Evolutionary conservation across 2,113 vertebrate species (phyloP).

Genomic region (Megaleporinus macrocephalus): DNA sequence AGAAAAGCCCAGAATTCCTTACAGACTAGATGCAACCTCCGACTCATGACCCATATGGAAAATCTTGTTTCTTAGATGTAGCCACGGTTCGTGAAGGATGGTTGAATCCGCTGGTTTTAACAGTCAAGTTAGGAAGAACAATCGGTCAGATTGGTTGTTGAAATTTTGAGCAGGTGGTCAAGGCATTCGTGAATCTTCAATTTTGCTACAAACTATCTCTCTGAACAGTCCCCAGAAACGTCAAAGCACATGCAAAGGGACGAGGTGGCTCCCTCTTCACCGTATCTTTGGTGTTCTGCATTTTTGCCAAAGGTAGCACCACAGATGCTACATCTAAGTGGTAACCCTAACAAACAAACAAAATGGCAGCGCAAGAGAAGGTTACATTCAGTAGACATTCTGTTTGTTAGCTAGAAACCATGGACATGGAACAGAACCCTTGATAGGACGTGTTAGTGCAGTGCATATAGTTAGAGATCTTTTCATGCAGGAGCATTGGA

Average conservation of each 20-base stretch:
- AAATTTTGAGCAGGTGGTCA: constrained; percentile 3
- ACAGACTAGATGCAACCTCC: constrained; percentile 39
- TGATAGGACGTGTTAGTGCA: constrained; percentile 5
- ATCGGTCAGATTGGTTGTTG: not conserved
- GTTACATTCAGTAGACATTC: constrained; percentile 57
- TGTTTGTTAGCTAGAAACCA: constrained; percentile 25
- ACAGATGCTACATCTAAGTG: constrained; percentile 37
- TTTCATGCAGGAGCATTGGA: not conserved
- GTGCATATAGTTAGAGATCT: not conserved
- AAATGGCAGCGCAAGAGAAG: constrained; percentile 30
- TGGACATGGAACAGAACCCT: not conserved
- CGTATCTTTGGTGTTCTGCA: constrained; percentile 53
- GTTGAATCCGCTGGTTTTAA: constrained; percentile 22
- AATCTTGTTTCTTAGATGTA: constrained; percentile 9
- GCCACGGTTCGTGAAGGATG: not conserved
- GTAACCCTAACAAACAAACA: constrained; percentile 23
- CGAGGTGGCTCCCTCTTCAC: not conserved
- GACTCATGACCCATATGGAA: not conserved
- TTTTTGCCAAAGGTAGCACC: constrained; percentile 46
- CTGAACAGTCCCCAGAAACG: constrained; percentile 26
- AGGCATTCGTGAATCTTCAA: constrained; percentile 51
- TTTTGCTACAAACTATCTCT: constrained; percentile 32
- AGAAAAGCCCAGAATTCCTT: constrained; percentile 48
- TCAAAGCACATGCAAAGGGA: constrained; percentile 29
- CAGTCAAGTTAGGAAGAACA: constrained; percentile 38